Percentiles rank a stretch among this genome's conserved stretches.
phyloP scores from a whole-genome alignment of 2,888 invertebrate genomes.

The Lycaena phlaeas region DNA sequence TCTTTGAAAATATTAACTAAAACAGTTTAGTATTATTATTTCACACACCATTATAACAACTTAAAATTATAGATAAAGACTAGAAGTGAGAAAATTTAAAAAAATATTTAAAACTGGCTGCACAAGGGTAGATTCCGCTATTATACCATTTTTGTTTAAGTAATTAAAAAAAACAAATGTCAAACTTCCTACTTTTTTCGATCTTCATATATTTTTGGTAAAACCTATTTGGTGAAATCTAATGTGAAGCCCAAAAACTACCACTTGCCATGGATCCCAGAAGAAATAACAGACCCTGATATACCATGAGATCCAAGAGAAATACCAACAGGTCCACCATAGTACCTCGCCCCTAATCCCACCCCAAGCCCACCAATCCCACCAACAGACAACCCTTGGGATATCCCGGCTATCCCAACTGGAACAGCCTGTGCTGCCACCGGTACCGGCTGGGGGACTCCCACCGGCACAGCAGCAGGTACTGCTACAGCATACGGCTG shows the following conservation, averaged over 20 bases:
- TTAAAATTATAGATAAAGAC: background rate
- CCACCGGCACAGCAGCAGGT: slow-evolving; percentile 49
- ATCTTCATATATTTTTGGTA: background rate
- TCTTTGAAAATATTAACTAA: too few species aligned
- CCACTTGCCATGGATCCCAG: slow-evolving; percentile 2
- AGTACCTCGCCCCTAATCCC: slow-evolving; percentile 6
- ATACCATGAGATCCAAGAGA: background rate
- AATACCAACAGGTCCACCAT: background rate
- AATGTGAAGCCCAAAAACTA: background rate
- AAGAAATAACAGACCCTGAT: background rate
- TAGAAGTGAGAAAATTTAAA: background rate
- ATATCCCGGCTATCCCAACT: slow-evolving; percentile 14
- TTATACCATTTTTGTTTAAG: too few species aligned
- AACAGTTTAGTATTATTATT: too few species aligned
- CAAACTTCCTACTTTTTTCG: background rate
- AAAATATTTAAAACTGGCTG: background rate
- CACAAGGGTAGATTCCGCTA: background rate
- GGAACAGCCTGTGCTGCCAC: slow-evolving; percentile 27
- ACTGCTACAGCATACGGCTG: slow-evolving; percentile 62
- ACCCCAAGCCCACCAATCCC: slow-evolving; percentile 13
- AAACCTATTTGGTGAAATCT: background rate
- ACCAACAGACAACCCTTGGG: background rate
- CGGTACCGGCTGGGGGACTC: slow-evolving; percentile 42
- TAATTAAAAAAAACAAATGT: too few species aligned
- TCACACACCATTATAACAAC: too few species aligned